A percentile compares a stretch with the other conserved stretches of the same genome.
Conservation (phyloP, 2,888 invertebrate genomes). For the Branchellion lobata region DNA sequence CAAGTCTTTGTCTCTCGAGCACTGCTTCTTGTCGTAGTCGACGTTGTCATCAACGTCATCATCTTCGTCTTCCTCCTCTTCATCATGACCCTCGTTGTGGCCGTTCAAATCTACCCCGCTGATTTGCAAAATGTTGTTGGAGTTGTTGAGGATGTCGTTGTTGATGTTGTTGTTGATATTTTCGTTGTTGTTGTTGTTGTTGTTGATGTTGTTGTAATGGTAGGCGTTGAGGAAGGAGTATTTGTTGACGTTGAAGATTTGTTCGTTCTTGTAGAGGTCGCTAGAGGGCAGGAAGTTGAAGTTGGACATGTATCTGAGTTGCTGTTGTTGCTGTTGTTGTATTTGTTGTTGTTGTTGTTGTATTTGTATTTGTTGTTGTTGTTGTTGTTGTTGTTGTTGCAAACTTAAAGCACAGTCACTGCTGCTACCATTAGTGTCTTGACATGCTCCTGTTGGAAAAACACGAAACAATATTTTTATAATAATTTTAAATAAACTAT, state of each 20-base stretch:
- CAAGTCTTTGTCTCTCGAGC: not conserved
- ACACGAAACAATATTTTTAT: too few relatives aligned
- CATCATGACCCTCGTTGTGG: not conserved
- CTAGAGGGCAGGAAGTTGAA: not conserved
- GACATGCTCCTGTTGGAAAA: too few relatives aligned
- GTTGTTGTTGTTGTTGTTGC: not conserved
- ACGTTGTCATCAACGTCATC: not conserved
- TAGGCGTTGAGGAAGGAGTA: not conserved
- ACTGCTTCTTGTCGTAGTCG: slow-evolving; percentile 2
- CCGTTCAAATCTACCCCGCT: not conserved
- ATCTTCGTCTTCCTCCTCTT: not conserved
- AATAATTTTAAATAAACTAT: too few relatives aligned
- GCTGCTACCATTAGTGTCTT: not conserved
- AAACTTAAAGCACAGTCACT: not conserved
- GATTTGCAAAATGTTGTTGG: not conserved
- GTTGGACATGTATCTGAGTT: slow-evolving; percentile 10
- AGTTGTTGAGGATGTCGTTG: not conserved
- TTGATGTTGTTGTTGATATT: slow-evolving; percentile 7
- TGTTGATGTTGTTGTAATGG: slow-evolving; percentile 1
- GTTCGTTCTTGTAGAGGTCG: not conserved
- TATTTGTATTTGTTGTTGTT: not conserved
- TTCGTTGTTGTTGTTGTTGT: not conserved
- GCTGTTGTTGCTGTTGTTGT: slow-evolving; percentile 17
- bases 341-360: not conserved
- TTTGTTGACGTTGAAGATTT: slow-evolving; percentile 1